A percentile compares a stretch with the other conserved stretches of the same genome.
Evolutionary conservation across 2,888 invertebrate species (phyloP).

Genomic region (Syritta pipiens): DNA sequence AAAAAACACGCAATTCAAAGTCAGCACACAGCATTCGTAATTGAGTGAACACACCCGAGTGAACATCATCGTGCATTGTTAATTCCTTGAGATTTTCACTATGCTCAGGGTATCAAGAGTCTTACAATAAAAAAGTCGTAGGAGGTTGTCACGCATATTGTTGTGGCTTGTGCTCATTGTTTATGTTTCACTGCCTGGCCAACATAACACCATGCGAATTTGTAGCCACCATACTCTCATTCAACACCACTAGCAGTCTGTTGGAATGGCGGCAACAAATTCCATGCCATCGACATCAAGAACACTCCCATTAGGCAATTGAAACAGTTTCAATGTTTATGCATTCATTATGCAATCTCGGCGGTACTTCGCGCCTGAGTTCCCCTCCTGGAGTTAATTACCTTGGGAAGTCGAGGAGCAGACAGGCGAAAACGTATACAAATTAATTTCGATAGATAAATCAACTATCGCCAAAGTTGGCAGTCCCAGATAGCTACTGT

Average conservation of each 20-base stretch:
- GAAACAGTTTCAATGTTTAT: constrained; percentile 49
- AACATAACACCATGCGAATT: constrained; percentile 4
- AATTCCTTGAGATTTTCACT: too few species aligned
- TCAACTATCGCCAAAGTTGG: constrained; percentile 18
- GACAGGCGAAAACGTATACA: constrained; percentile 28
- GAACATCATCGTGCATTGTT: too few species aligned
- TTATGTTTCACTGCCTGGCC: constrained; percentile 24
- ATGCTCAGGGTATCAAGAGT: too few species aligned
- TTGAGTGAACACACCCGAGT: too few species aligned
- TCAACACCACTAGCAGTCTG: too few species aligned
- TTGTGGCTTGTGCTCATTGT: constrained; percentile 7
- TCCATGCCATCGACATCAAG: constrained; percentile 47
- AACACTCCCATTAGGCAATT: constrained; percentile 50
- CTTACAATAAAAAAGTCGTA: constrained; percentile 33
- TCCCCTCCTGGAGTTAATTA: constrained; percentile 1
- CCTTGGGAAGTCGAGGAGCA: constrained; percentile 12
- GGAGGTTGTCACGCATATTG: constrained; percentile 41
- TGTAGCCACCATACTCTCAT: too few species aligned
- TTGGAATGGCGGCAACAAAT: constrained; percentile 22
- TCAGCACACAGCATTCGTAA: too few species aligned
- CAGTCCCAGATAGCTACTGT: background rate
- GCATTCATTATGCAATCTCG: constrained; percentile 35
- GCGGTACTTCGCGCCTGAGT: background rate
- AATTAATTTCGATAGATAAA: constrained; percentile 47
- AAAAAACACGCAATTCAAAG: too few species aligned